Base-by-base conservation (phyloP, 2,888 invertebrate genomes). In the Trypoxylon attenuatum region DNA sequence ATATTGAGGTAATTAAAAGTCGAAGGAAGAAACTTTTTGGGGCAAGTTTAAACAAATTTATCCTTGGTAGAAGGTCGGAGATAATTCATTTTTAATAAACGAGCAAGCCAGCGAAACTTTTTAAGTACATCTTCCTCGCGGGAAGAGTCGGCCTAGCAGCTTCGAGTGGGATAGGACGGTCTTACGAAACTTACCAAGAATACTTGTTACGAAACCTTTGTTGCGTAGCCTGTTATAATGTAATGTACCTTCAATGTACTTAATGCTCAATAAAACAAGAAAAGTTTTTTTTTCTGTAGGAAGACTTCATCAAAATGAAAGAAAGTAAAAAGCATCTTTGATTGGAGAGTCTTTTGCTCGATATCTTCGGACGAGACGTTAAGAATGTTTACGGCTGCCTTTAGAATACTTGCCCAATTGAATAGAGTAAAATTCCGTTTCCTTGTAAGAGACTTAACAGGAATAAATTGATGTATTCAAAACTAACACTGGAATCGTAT, bases 11-110 rank as follows among this genome's bases (percentile, higher is more conserved):
- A 73, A 78, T 77, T 79, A 76, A 76, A 71, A 74, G 63, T 55
- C 59, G 63, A 58, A 60, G 41, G 33, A 60, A 50, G 38, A 47
- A 57, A 66, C 58, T 53, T 55, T 60, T 69, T 42, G 41, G 51
- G 57, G 46, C 43, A 65, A 76, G 77, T 79, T 81, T 77, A 82
- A 82, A 82, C 79, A 83, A 82, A 82, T 80, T 81, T 72, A 76
- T 79, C 73, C 77, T 65, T 71, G 68, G 65, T 27, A 42, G 66
- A 58, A 59, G 68, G 66, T 60, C 57, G 70, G 69, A 71, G 79
- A 75, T 83, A 83, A 84, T 84, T 82, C 81, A 80, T 83, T 84
- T 83, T 83, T 82, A 80, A 80, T 80, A 82, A 84, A 82, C 79
- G 82, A 80, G 75, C 76, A 73, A 70, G 62, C 73, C 61, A 64